A percentile compares a stretch with the other conserved stretches of the same genome.
These are phyloP conservation scores for Brachionus rotundiformis DNA, from an alignment of 1,140 invertebrate genomes.

Conservation along the genomic window DNA sequence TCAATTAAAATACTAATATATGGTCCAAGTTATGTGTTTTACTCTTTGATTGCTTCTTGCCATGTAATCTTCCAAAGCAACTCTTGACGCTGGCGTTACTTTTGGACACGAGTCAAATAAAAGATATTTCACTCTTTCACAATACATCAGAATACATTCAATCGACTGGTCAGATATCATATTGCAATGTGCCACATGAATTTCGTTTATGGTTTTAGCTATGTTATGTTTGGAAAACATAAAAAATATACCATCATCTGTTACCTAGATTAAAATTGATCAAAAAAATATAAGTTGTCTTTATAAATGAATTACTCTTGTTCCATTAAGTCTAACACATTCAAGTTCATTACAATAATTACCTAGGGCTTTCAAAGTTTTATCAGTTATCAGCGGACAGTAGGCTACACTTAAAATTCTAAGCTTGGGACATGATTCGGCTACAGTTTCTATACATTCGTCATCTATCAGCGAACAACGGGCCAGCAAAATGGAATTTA, in stretches of 20 bases:
- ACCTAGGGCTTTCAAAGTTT: constrained; percentile 15
- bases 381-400: constrained; percentile 23
- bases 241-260: constrained; percentile 33
- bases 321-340: constrained; percentile 22
- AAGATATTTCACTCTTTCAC: constrained; percentile 18
- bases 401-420: constrained; percentile 26
- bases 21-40: constrained; percentile 48
- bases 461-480: constrained; percentile 28
- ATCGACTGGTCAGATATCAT: constrained; percentile 42
- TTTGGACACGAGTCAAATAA: constrained; percentile 38
- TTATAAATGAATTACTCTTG: no score
- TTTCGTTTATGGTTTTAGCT: constrained; percentile 5
- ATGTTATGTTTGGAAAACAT: background rate
- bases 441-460: constrained; percentile 6
- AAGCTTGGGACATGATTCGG: background rate
- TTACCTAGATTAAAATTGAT: constrained; percentile 4
- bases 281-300: no score
- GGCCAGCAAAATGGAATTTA: background rate
- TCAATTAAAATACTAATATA: constrained; percentile 20
- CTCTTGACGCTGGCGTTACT: constrained; percentile 17
- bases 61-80: constrained; percentile 35
- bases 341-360: constrained; percentile 17
- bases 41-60: constrained; percentile 15
- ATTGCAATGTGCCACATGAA: constrained; percentile 33
- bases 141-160: constrained; percentile 19